These are phyloP conservation scores for Alosa alosa DNA, from an alignment of 2,113 vertebrate genomes.

Conservation along the genomic window DNA sequence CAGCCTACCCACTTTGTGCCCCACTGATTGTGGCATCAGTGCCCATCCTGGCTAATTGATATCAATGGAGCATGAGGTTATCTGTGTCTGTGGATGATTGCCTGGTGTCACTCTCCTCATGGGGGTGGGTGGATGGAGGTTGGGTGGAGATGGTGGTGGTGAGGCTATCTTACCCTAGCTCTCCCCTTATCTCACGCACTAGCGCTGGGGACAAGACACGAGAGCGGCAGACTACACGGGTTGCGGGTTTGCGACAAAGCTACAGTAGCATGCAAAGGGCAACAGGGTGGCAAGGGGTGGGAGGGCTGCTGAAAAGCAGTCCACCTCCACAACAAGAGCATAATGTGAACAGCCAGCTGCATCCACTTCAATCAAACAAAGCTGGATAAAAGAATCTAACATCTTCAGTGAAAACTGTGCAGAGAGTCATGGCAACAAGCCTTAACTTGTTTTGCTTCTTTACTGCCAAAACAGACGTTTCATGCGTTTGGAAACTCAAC, in stretches of 20 bases:
- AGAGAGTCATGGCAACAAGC: neutral
- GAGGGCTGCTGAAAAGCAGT: neutral
- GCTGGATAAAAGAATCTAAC: neutral
- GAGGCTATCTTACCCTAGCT: conserved; percentile 61
- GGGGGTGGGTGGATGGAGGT: conserved; percentile 57
- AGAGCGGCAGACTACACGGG: conserved; percentile 20
- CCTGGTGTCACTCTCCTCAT: conserved; percentile 65
- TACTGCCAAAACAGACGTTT: neutral
- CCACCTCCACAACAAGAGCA: neutral
- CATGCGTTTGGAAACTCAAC: neutral
- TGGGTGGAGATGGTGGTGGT: conserved; percentile 25
- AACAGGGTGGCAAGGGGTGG: neutral
- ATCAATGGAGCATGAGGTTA: conserved; percentile 68
- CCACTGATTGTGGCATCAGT: conserved; percentile 53
- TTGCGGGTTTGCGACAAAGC: neutral
- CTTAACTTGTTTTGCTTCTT: neutral
- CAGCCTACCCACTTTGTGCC: conserved; percentile 35
- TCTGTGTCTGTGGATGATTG: conserved; percentile 65
- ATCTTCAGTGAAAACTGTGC: neutral
- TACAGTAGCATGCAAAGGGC: neutral
- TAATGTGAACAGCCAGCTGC: neutral
- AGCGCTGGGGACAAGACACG: conserved; percentile 66
- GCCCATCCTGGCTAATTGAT: conserved; percentile 66
- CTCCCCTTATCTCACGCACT: conserved; percentile 66
- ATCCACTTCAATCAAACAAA: neutral